A percentile compares a stretch with the other conserved stretches of the same genome.
phyloP scores from a whole-genome alignment of 2,113 vertebrate genomes.

The Phrynosoma blainvillii region DNA sequence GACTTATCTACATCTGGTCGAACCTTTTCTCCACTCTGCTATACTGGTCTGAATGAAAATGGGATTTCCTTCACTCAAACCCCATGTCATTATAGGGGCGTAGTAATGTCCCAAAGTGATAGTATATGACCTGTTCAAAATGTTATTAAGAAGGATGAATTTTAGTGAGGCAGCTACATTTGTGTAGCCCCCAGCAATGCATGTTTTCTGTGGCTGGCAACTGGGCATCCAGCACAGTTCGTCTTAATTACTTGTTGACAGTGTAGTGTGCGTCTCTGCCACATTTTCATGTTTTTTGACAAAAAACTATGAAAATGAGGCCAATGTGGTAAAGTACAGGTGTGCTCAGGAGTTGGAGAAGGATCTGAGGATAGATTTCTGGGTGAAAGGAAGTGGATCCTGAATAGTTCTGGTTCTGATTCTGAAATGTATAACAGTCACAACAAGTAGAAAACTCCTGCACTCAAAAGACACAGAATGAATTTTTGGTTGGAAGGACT shows the following conservation, averaged over 20 bases:
- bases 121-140: background rate
- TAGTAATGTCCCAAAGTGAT: too few species aligned
- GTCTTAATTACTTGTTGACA: background rate
- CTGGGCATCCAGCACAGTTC: background rate
- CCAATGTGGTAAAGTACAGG: background rate
- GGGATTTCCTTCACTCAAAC: too few species aligned
- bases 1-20: background rate
- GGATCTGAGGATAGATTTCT: background rate
- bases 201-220: background rate
- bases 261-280: background rate
- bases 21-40: background rate
- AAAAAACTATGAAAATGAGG: background rate
- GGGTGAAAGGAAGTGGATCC: background rate
- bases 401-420: background rate
- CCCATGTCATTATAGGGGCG: too few species aligned
- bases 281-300: background rate
- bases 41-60: background rate
- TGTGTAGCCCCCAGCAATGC: background rate
- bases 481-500: background rate
- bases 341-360: background rate
- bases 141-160: background rate
- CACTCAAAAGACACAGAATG: background rate
- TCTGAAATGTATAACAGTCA: background rate
- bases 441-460: background rate
- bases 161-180: background rate